Conservation (phyloP, 2,113 vertebrate species). For the Pseudorectes ferrugineus region DNA sequence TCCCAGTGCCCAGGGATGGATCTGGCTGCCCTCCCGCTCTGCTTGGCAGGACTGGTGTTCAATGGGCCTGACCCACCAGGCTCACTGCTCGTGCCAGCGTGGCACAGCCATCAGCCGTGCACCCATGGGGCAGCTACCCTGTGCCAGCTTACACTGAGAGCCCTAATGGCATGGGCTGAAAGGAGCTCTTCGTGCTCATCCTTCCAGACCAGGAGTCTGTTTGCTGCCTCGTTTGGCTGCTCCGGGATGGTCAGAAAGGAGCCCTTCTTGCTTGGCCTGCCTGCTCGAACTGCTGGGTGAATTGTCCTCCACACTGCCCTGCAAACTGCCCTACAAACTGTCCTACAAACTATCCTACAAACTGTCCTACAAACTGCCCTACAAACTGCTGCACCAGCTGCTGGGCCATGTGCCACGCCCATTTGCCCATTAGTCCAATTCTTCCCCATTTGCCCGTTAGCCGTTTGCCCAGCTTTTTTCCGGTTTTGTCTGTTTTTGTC, state of each 20-base stretch:
- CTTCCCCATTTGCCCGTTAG: not conserved
- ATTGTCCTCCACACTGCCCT: not conserved
- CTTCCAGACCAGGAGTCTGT: not conserved
- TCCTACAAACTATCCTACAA: not conserved
- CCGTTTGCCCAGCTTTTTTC: not conserved
- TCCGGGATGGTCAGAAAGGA: not conserved
- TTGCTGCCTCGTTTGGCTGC: not conserved
- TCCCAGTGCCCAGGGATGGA: not conserved
- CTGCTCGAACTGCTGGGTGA: not conserved
- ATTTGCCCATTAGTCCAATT: not conserved
- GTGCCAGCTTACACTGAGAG: not conserved
- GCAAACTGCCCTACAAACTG: not conserved
- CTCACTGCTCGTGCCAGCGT: not conserved
- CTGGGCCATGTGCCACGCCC: rapidly evolving
- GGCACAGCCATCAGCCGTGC: not conserved
- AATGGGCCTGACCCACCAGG: not conserved
- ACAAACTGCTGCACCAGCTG: rapidly evolving
- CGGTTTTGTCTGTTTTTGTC: not conserved
- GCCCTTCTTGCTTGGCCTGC: not conserved
- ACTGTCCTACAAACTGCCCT: not conserved
- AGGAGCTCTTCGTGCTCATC: not conserved
- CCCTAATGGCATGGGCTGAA: not conserved
- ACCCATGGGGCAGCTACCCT: not conserved
- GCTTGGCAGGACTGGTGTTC: not conserved
- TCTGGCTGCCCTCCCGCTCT: not conserved